Base-by-base conservation (phyloP, 2,797 vertebrate species). In the Argyrosomus regius region DNA sequence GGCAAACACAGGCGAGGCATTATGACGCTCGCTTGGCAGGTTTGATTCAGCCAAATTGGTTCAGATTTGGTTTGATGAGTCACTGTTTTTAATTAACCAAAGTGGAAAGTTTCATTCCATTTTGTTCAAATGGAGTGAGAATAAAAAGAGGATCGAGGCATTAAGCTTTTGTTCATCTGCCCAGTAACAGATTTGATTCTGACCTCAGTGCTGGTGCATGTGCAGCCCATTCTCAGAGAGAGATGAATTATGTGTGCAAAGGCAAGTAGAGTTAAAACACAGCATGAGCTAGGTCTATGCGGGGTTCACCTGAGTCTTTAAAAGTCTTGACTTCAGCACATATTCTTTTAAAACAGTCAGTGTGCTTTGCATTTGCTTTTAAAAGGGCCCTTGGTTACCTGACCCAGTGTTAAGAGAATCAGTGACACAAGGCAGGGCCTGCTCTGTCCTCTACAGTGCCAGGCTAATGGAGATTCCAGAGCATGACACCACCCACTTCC, bases 391-490 rank as follows among this genome's bases (percentile, higher is more conserved):
- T 35, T 57, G 57, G 76, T 88, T 82, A 77, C 77, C 49, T 85
- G 80, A 85, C 43, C 70, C 57, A 60, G 41, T 77, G 72, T 83
- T 75, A 76, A 60, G 63, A 77, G 83, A 83, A 75, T 45, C 66
- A 72, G 77, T 60, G 62, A 54, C 54, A 58, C 53, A 14, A 67
- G 73, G 79, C 82, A 70, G 73, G 71, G 75, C 56, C 6, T 39
- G 24, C 64, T 86, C 45, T 53, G 74, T 80, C 82, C 65, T 81
- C 82, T 69, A 58, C 68, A 80, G 86, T 26, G 61, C 64, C 2
- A 4, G 12, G 31, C 66, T 91, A 82, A 93, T 93, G 88, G 81
- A 93, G 86, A 92, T 92, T 92, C 90, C 92, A 93, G 91, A 93
- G 74, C 26, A 62, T 2, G 26, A 77, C 77, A 86, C 71, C 91